A percentile compares a stretch with the other conserved stretches of the same genome.
These are phyloP conservation scores for Epicauta chinensis DNA, from an alignment of 1,140 invertebrate genomes.

Conservation along the genomic window DNA sequence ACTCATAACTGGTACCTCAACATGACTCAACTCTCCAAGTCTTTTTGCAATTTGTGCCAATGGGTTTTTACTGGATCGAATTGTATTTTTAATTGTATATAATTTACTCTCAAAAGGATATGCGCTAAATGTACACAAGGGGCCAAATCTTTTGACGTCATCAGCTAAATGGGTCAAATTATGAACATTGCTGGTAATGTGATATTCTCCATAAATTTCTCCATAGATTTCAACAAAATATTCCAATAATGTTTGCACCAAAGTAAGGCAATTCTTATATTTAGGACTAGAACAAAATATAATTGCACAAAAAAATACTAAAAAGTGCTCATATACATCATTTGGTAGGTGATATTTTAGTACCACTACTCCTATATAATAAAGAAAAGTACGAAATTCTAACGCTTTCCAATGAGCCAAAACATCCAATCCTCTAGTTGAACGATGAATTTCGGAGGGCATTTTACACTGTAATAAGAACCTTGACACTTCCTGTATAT, in stretches of 20 bases:
- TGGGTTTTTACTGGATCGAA: constrained; percentile 22
- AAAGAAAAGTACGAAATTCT: too few species aligned
- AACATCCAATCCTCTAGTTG: too few species aligned
- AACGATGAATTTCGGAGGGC: too few species aligned
- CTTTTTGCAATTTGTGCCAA: constrained; percentile 26
- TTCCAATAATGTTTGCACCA: constrained; percentile 19
- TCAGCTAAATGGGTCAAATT: constrained; percentile 25
- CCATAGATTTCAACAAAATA: constrained; percentile 13
- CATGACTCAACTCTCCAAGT: constrained; percentile 12
- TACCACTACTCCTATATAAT: too few species aligned
- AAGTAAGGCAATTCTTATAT: constrained; percentile 14
- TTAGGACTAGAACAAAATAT: constrained; percentile 21
- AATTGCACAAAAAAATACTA: constrained; percentile 24
- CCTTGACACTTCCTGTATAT: too few species aligned
- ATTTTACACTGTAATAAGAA: too few species aligned
- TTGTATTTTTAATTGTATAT: constrained; percentile 24
- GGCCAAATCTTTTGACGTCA: constrained; percentile 27
- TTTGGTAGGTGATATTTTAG: constrained; percentile 17
- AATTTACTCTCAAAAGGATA: constrained; percentile 32
- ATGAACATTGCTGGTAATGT: constrained; percentile 15
- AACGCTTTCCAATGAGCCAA: too few species aligned
- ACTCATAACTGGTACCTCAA: background rate
- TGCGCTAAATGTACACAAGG: constrained; percentile 24
- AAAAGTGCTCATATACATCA: constrained; percentile 24
- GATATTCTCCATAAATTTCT: constrained; percentile 23